Evolutionary conservation across 2,797 vertebrate species (phyloP), one percentile per base, ranked within the genome.

Genomic region (Coregonus sp.): DNA sequence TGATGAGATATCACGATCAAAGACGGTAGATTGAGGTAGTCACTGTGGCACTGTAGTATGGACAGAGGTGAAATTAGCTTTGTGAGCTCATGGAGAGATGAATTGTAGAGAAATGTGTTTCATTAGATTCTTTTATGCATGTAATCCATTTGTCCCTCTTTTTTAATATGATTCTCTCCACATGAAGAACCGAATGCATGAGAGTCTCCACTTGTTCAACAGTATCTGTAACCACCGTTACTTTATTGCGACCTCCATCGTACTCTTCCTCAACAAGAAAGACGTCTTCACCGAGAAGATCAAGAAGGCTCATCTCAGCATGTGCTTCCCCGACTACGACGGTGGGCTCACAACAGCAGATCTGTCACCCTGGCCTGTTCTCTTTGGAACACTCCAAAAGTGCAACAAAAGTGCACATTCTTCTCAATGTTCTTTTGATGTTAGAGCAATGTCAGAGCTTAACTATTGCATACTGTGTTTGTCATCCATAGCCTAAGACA

Each of bases 211-310:
- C 92, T 95, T 99, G 91, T 99, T 99, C 95, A 99, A 99, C 90
- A 99, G 98, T 82, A 99, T 99, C 93, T 99, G 97, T 88, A 99
- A 99, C 92, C 98, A 99, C 80, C 97, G 97, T 75, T 99, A 99
- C 93, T 99, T 99, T 0, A 95, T 95, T 81, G 77, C 96, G 80
- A 99, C 98, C 76, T 99, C 97, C 84, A 99, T 99, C 0, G 97
- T 99, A 77, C 97, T 99, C 82, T 99, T 99, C 92, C 96, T 99
- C 84, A 99, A 99, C 95, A 99, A 99, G 94, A 99, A 99, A 85
- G 98, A 99, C 0, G 97, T 99, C 73, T 99, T 99, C 83, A 0
- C 88, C 3, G 97, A 99, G 92, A 99, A 99, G 91, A 99, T 99
- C 85, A 98, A 98, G 90, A 99, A 99, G 91, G 96, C 97, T 6